These are phyloP conservation scores for Ispidina picta DNA, from an alignment of 2,797 vertebrate species.

Conservation along the genomic window DNA sequence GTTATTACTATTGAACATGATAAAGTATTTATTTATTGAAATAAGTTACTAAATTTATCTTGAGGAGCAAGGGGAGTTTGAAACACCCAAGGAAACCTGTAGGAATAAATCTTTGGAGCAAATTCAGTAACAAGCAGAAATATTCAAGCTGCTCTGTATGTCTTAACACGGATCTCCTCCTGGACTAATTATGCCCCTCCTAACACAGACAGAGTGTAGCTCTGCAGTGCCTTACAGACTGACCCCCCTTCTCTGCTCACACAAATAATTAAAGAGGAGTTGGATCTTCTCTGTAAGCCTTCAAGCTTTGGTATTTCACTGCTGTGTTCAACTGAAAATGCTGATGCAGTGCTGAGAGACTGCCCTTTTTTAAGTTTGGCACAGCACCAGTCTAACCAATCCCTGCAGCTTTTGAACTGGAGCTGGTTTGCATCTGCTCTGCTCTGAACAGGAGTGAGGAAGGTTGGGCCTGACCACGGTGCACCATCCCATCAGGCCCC, in stretches of 20 bases:
- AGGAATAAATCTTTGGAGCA: background rate
- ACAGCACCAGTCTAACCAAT: background rate
- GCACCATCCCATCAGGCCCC: background rate
- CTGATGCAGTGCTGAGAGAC: background rate
- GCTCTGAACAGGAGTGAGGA: background rate
- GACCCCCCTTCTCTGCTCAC: background rate
- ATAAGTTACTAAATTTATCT: background rate
- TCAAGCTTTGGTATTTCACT: background rate
- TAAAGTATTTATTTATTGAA: background rate
- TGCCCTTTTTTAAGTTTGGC: background rate
- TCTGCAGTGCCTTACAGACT: background rate
- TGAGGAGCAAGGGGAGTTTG: background rate
- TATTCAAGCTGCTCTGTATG: background rate
- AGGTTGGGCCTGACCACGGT: background rate
- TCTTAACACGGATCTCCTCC: background rate
- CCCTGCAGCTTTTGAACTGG: background rate
- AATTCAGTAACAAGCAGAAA: background rate
- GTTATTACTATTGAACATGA: background rate
- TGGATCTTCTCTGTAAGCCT: background rate
- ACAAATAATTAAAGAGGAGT: background rate
- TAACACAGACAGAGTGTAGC: background rate
- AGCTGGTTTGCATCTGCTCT: background rate
- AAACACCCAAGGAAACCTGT: background rate
- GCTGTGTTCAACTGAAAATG: background rate
- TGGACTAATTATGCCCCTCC: background rate